These are phyloP conservation scores for Disparrhopalites patrizii DNA, from an alignment of 2,888 invertebrate genomes.

Conservation along the genomic window DNA sequence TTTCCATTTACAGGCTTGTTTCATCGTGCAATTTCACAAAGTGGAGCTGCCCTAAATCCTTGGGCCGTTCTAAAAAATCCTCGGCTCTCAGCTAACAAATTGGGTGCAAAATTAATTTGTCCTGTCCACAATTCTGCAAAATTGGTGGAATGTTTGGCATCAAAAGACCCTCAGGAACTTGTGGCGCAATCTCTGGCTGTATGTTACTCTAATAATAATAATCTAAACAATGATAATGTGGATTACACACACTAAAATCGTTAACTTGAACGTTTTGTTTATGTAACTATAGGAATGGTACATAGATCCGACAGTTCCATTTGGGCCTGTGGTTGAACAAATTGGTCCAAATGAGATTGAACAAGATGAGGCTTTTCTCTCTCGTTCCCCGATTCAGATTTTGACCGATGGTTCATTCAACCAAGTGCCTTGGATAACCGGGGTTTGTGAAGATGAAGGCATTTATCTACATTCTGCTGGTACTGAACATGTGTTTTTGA, in stretches of 20 bases:
- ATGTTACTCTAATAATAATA: neutral
- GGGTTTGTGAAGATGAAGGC: conserved; percentile 30
- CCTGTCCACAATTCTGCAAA: conserved; percentile 30
- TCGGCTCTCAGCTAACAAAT: conserved; percentile 28
- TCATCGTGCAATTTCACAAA: conserved; percentile 33
- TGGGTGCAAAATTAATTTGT: conserved; percentile 38
- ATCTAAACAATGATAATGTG: too few species aligned
- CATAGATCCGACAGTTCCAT: conserved; percentile 56
- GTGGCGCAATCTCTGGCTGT: conserved; percentile 35
- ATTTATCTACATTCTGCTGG: conserved; percentile 53
- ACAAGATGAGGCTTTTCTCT: conserved; percentile 48
- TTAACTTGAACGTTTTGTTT: neutral
- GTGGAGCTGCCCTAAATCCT: conserved; percentile 37
- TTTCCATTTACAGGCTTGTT: conserved; percentile 37
- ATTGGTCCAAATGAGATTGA: conserved; percentile 49
- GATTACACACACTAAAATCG: too few species aligned
- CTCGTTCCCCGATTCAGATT: conserved; percentile 21
- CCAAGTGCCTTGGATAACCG: conserved; percentile 24
- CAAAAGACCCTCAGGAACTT: conserved; percentile 31
- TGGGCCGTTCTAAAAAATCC: conserved; percentile 38
- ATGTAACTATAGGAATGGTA: conserved; percentile 53
- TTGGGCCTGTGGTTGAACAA: conserved; percentile 54
- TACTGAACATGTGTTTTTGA: conserved; percentile 39
- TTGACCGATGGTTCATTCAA: conserved; percentile 19
- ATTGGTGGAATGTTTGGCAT: conserved; percentile 32